phyloP scores from a whole-genome alignment of 2,113 vertebrate genomes.

The Arizona elegans region DNA sequence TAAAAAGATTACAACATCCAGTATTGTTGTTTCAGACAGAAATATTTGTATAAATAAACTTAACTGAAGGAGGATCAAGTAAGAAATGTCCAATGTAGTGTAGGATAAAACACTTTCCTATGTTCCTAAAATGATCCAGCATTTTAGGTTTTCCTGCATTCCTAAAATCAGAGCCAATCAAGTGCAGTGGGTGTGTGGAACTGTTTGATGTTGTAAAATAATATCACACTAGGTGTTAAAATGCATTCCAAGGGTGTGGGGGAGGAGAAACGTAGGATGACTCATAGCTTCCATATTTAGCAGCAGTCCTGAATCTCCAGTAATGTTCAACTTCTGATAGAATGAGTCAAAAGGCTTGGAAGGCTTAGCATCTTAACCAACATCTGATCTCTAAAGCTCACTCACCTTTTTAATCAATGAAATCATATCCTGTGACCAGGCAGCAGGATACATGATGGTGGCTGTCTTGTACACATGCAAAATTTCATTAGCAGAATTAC shows the following conservation, averaged over 20 bases:
- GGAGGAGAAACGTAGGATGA: background rate
- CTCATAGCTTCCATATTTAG: background rate
- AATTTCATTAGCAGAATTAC: slow-evolving; percentile 79
- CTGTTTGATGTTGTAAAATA: background rate
- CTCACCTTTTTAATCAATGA: slow-evolving; percentile 86
- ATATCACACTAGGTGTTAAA: background rate
- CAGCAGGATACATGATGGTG: slow-evolving; percentile 79
- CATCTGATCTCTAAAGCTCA: fast-evolving
- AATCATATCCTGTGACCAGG: slow-evolving; percentile 88
- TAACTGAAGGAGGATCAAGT: background rate
- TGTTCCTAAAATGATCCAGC: background rate
- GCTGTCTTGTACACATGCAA: slow-evolving; percentile 81
- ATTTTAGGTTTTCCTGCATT: background rate
- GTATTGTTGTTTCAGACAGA: background rate
- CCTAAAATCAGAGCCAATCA: background rate
- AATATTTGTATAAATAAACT: background rate
- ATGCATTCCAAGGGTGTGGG: background rate
- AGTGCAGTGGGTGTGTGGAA: background rate
- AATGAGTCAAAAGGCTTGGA: background rate
- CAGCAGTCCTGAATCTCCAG: background rate
- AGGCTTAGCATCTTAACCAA: background rate
- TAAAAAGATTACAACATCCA: background rate
- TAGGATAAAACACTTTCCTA: background rate
- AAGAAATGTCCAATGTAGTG: background rate
- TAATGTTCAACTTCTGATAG: background rate